Evolutionary conservation across 1,140 invertebrate species (phyloP), one percentile per base, ranked within the genome.

Genomic region (Drosophila subpulchrella): DNA sequence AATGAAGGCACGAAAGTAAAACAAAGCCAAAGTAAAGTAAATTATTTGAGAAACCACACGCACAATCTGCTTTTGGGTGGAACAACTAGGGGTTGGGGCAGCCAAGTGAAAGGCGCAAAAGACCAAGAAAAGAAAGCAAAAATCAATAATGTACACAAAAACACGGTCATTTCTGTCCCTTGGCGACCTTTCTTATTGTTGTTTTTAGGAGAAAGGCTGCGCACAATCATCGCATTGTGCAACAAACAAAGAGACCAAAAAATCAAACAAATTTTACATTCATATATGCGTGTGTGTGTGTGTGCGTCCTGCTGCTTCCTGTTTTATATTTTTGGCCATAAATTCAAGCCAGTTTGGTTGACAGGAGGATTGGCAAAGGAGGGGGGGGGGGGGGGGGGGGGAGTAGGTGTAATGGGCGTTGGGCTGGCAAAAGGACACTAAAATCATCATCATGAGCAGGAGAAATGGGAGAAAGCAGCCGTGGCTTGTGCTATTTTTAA

Each of bases 401-500:
- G 39, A 39, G 61, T 46, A 38, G 50, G 34, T 67, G 50, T 70
- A 67, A 70, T 55, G 67, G 79, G 75, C 72, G 79, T 89, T 83
- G 73, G 78, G 67, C 83, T 88, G 83, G 84, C 83, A 89, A 89
- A 88, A 88, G 83, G 73, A 89, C 83, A 85, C 65, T 72, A 72
- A 72, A 72, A 71, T 58, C 65, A 72, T 72, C 68, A 71, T 71
- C 67, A 71, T 62, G 71, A 30, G 41, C 41, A 32, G 70, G 57
- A 74, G 75, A 76, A 46, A 39, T 51, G 15, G 68, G 66, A 58
- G 81, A 66, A 53, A 57, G 73, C 72, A 58, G 60, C 61, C 75
- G 72, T 82, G 83, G 83, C 84, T 88, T 88, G 83, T 88, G 70
- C 83, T 88, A 88, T 88, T 88, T 88, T 88, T 88, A 88, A 88